These are phyloP conservation scores for Pogonomyrmex californicus DNA, from an alignment of 1,140 invertebrate genomes.

Conservation along the genomic window DNA sequence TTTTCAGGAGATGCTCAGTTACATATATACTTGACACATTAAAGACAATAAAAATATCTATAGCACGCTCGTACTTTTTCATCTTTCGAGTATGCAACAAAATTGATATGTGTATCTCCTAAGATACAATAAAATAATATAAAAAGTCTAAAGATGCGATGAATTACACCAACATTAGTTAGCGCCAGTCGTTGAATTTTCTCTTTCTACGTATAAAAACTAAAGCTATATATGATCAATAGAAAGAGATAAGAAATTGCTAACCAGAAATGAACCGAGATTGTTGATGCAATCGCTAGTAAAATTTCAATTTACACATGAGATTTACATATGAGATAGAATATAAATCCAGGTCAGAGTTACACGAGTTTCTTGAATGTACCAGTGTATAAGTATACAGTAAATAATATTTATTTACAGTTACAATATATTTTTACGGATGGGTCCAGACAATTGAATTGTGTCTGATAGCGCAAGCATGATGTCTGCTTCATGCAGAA, in stretches of 20 bases:
- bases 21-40: slow-evolving; percentile 3
- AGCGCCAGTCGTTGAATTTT: slow-evolving; percentile 23
- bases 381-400: slow-evolving; percentile 79
- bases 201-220: slow-evolving; percentile 21
- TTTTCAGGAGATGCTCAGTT: neutral
- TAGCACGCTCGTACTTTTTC: neutral
- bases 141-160: neutral
- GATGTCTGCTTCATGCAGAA: slow-evolving; percentile 44
- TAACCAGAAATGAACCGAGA: neutral
- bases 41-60: slow-evolving; percentile 11
- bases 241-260: neutral
- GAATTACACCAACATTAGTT: slow-evolving; percentile 46
- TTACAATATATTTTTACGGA: slow-evolving; percentile 75
- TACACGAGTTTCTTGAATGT: slow-evolving; percentile 58
- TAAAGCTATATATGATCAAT: neutral
- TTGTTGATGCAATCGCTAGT: slow-evolving; percentile 10
- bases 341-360: slow-evolving; percentile 57
- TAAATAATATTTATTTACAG: slow-evolving; percentile 84
- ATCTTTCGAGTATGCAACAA: slow-evolving; percentile 14
- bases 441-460: slow-evolving; percentile 72
- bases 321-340: slow-evolving; percentile 17
- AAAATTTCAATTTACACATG: slow-evolving; percentile 31
- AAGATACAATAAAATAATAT: slow-evolving; percentile 42
- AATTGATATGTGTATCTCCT: slow-evolving; percentile 49
- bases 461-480: neutral